These are phyloP conservation scores for Lagorchestes hirsutus DNA, from an alignment of 2,797 vertebrate genomes.

Conservation along the genomic window DNA sequence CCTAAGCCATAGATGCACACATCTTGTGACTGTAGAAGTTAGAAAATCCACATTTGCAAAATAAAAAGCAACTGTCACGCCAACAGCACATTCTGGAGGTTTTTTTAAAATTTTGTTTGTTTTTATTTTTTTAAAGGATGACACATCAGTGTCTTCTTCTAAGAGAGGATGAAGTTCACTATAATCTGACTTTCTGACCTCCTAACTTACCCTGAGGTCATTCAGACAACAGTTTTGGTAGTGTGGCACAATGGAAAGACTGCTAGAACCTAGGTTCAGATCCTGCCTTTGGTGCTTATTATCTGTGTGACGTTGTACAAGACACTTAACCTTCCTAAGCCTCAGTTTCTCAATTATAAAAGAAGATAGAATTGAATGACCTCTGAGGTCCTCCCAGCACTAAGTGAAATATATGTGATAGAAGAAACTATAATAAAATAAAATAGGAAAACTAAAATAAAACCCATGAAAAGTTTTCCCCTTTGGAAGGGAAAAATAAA, in stretches of 20 bases:
- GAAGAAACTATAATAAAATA: not conserved
- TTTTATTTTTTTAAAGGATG: not conserved
- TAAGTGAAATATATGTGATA: not conserved
- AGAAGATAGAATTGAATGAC: not conserved
- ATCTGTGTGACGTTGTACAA: not conserved
- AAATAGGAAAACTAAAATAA: not conserved
- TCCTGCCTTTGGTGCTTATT: not conserved
- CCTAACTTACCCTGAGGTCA: not conserved
- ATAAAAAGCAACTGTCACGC: not conserved
- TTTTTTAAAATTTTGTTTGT: not conserved
- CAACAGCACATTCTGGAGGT: not conserved
- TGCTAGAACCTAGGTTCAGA: not conserved
- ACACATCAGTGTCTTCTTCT: not conserved
- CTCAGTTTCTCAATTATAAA: not conserved
- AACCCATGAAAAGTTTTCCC: not conserved
- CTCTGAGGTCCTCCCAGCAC: not conserved
- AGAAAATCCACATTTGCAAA: not conserved
- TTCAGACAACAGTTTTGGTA: not conserved
- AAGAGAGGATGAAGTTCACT: not conserved
- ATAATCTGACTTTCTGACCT: not conserved
- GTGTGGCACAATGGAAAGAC: not conserved
- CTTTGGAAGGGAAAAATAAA: slow-evolving; percentile 34
- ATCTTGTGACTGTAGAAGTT: not conserved
- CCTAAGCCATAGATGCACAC: not conserved
- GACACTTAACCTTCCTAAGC: not conserved